Evolutionary conservation across 1,140 invertebrate genomes (phyloP).

Genomic region (Tetraneura akinire): DNA sequence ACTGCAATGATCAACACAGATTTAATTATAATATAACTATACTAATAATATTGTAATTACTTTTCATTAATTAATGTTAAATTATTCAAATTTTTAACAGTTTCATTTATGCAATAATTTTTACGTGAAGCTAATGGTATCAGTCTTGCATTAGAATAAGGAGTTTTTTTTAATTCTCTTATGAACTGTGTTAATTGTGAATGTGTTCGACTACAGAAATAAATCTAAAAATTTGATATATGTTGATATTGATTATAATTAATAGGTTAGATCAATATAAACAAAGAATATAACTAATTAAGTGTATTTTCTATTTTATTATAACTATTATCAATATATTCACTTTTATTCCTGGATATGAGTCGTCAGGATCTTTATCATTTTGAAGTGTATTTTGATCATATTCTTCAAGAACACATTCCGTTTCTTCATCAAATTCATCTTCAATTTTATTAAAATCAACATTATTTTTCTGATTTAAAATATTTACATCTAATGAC

Average conservation of each 20-base stretch:
- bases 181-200: conserved; percentile 95
- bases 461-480: conserved; percentile 53
- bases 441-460: conserved; percentile 57
- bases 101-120: conserved; percentile 87
- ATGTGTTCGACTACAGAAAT: conserved; percentile 94
- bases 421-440: conserved; percentile 60
- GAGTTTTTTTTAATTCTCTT: conserved; percentile 83
- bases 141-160: conserved; percentile 73
- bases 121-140: conserved; percentile 87
- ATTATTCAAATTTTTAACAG: conserved; percentile 75
- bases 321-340: conserved; percentile 10
- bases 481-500: conserved; percentile 59
- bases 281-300: too few species aligned
- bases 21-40: too few species aligned
- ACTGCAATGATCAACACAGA: too few species aligned
- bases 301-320: background rate
- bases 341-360: conserved; percentile 42
- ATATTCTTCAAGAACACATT: conserved; percentile 60
- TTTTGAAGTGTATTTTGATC: conserved; percentile 61
- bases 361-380: conserved; percentile 59
- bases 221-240: conserved; percentile 69
- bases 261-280: background rate
- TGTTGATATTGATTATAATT: background rate
- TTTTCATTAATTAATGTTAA: conserved; percentile 88
- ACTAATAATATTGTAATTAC: conserved; percentile 57